Conservation (phyloP, 1,140 invertebrate species). For the Procambarus clarkii region DNA sequence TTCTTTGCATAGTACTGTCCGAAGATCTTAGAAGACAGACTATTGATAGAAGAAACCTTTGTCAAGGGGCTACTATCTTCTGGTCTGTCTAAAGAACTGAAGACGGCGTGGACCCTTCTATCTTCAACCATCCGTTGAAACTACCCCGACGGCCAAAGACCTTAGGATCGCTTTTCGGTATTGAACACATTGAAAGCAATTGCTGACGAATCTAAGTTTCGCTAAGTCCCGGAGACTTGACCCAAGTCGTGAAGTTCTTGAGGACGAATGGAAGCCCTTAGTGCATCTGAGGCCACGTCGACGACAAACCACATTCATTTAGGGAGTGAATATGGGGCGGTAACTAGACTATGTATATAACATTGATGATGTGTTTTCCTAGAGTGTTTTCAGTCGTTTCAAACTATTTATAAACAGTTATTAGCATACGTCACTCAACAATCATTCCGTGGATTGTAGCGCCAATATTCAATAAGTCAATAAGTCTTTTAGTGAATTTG, state of each 20-base stretch:
- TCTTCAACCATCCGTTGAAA: not conserved
- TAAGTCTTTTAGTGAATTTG: too few relatives aligned
- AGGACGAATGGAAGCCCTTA: not conserved
- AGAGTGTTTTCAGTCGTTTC: not conserved
- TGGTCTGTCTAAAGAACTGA: not conserved
- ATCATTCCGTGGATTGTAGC: not conserved
- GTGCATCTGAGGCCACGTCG: not conserved
- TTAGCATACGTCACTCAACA: not conserved
- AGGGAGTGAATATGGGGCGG: not conserved
- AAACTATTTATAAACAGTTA: not conserved
- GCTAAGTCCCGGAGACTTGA: slow-evolving; percentile 11
- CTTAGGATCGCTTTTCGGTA: not conserved
- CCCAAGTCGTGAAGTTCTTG: not conserved
- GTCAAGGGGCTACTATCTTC: not conserved
- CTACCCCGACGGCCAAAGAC: not conserved
- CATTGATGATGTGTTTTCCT: not conserved
- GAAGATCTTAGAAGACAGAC: not conserved
- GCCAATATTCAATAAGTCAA: too few relatives aligned
- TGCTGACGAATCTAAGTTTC: not conserved
- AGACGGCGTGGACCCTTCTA: not conserved
- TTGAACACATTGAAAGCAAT: not conserved
- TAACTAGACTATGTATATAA: not conserved
- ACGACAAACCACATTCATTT: slow-evolving; percentile 1
- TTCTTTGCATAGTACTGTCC: not conserved
- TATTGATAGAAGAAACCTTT: not conserved